Base-by-base conservation (phyloP, 2,888 invertebrate species). In the Agrotis segetum region DNA sequence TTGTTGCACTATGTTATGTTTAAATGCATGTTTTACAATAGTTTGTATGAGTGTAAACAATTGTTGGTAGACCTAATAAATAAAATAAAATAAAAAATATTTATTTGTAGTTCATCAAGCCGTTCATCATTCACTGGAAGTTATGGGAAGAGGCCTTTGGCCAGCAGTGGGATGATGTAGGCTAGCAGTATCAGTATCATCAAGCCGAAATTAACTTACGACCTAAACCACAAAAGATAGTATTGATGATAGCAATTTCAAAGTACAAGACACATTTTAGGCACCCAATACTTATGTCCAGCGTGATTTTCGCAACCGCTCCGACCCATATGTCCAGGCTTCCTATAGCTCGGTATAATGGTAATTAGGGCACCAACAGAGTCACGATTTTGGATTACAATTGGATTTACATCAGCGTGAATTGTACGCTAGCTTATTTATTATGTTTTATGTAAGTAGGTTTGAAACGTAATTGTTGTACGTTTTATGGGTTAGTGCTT, bases 321-420 rank as follows among this genome's bases (percentile, higher is more conserved):
- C 82, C 85, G 88, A 82, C 89, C 89, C 80, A 88, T 89, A 88
- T 89, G 74, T 74, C 76, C 59, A 79, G 49, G 85, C 86, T 90
- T 90, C 90, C 89, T 89, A 84, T 83, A 84, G 73, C 73, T 77
- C 70, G 13, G 68, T 75, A 78, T 79, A 87, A 87, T 82, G 85
- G 90, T 89, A 91, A 91, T 91, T 90, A 89, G 89, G 87, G 81
- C 84, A 82, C 74, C 69, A 24, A 62, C 61, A 65, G 69, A 89
- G 88, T 90, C 90, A 89, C 89, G 89, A 87, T 85, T 77, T 71
- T 50, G 66, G 68, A 79, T 71, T 60, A 79, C 79, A 84, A 87
- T 84, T 81, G 71, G 16, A 47, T 68, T 83, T 63, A 83, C 77
- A 81, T 63, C 72, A 64, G 65, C 53, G 56, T 60, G 62, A 71